Evolutionary conservation across 2,888 invertebrate species (phyloP), one percentile per base, ranked within the genome.

Genomic region (Volucella zonaria): DNA sequence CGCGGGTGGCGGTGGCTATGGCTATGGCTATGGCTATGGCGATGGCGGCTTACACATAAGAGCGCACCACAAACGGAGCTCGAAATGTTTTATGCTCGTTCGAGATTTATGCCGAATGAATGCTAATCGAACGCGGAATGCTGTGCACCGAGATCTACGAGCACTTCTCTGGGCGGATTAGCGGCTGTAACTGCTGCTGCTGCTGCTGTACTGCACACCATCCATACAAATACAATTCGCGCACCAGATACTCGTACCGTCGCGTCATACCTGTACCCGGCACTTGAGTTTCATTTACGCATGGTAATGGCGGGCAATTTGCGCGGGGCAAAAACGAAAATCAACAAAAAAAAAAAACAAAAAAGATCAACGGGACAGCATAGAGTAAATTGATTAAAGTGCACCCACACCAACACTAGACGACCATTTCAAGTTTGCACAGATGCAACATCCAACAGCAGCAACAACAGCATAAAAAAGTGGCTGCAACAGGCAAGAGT

Each of bases 121-220:
- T 83, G 80, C 82, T 83, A 83, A 86, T 83, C 86, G 80, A 83
- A 80, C 79, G 77, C 71, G 83, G 80, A 83, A 83, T 86, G 86
- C 76, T 71, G 73, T 67, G 71, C 76, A 51, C 77, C 67, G 58
- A 77, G 76, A 81, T 77, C 81, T 86, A 67, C 59, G 62, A 79
- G 85, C 68, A 76, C 68, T 67, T 74, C 78, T 68, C 54, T 77
- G 77, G 76, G 76, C 76, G 59, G 76, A 77, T 71, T 59, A 71
- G 64, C 15, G 14, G 66, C 49, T 38, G 49, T 31, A 23, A 52
- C 66, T 54, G 42, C 64, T 45, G 40, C 66, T 54, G 42, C 64
- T 45, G 40, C 62, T n/a, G 54, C 40, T 79, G 54, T 45, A 59
- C 47, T n/a, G 66, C 67, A 67, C 68, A 31, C 31, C 31, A 31